Base-by-base conservation (phyloP, 1,140 invertebrate species). In the Oedothorax gibbosus region DNA sequence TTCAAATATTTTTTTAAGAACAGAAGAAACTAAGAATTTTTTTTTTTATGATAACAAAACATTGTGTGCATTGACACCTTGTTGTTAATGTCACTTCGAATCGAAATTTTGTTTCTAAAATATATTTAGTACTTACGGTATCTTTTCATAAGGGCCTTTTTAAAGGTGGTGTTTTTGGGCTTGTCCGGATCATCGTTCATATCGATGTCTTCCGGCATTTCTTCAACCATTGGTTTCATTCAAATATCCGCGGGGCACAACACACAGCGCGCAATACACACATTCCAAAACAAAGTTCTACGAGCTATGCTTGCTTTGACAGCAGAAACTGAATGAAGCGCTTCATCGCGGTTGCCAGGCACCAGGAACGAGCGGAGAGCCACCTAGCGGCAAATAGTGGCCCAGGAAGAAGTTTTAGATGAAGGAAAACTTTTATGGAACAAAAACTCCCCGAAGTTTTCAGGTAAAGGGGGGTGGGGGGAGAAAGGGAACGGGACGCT, bases 61-160 rank as follows among this genome's bases (percentile, higher is more conserved):
- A 35, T 35, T 35, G 35, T 35, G 5, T 35, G 35, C 35, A 35
- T 35, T 35, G 35, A 35, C 35, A 35, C 35, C 5, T 35, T 35
- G 35, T 35, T 35, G 35, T 35, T 35, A 35, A 35, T 35, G 35
- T 35, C 35, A 35, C 35, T 35, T 35, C 35, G 35, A 35, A 35
- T 35, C 1, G 35, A 2, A 35, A n/a, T 5, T 35, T 35, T 35
- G 35, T 35, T 35, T 35, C 35, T 35, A 2, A 35, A 35, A 35
- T 35, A 35, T 35, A 2, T 35, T 35, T 35, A 54, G 3, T 12
- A 95, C 95, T 96, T 94, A 96, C 95, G 93, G 91, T 95, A 96
- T 93, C 95, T 92, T 91, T 94, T 95, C 93, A 96, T 96, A 87
- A 96, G 92, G 88, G 93, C 95, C 90, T 96, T 96, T 91, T 96